These are phyloP conservation scores for Brevimyrus niger DNA, from an alignment of 2,113 vertebrate species.

Conservation along the genomic window DNA sequence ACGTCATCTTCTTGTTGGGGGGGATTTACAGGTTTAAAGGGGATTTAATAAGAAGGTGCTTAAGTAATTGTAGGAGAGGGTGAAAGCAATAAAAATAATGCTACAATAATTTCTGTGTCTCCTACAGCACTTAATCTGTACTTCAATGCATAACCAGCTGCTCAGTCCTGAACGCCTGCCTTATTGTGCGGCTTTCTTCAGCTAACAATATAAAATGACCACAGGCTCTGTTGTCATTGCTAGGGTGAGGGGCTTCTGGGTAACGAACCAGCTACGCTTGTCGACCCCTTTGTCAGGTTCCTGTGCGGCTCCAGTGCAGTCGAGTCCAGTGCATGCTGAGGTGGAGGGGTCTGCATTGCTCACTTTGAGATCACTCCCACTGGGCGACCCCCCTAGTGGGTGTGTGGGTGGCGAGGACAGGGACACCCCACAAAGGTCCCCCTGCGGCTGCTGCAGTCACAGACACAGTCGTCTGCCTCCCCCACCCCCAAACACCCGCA, in stretches of 20 bases:
- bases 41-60: neutral
- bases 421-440: conserved; percentile 13
- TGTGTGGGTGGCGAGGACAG: neutral
- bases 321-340: neutral
- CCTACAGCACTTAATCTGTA: neutral
- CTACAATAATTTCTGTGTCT: neutral
- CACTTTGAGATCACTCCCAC: conserved; percentile 21
- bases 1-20: neutral
- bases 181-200: neutral
- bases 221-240: neutral
- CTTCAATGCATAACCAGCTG: neutral
- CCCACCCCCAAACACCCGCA: neutral
- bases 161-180: neutral
- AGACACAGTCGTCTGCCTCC: neutral
- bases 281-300: neutral
- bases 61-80: neutral
- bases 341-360: conserved; percentile 1
- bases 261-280: neutral
- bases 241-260: neutral
- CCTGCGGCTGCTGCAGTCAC: conserved; percentile 9
- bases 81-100: neutral
- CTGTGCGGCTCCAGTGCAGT: neutral
- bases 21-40: neutral
- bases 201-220: neutral
- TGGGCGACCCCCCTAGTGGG: neutral